These are phyloP conservation scores for pig (Sus scrofa) DNA, from an alignment of 2,113 vertebrate species.

Conservation along the genomic window T2T-Sscrofa CM000814.6:40506501-40507000, in stretches of 20 bases:
- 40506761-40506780: background rate
- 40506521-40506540: background rate
- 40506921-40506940: background rate
- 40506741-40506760: background rate
- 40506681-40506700: too few relatives aligned
- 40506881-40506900: background rate
- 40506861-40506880: background rate
- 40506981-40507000: accelerated
- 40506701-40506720: background rate
- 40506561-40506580: background rate
- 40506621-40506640: background rate
- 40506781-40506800: background rate
- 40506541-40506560: background rate
- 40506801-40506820: background rate
- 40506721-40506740: background rate
- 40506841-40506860: background rate
- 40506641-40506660: background rate
- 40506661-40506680: accelerated
- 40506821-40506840: background rate
- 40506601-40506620: background rate
- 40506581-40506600: background rate
- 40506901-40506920: background rate
- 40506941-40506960: background rate
- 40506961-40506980: background rate
- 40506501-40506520: background rate